A percentile compares a stretch with the other conserved stretches of the same genome.
phyloP scores from a whole-genome alignment of 2,113 vertebrate genomes.

The Tinamus guttatus region DNA sequence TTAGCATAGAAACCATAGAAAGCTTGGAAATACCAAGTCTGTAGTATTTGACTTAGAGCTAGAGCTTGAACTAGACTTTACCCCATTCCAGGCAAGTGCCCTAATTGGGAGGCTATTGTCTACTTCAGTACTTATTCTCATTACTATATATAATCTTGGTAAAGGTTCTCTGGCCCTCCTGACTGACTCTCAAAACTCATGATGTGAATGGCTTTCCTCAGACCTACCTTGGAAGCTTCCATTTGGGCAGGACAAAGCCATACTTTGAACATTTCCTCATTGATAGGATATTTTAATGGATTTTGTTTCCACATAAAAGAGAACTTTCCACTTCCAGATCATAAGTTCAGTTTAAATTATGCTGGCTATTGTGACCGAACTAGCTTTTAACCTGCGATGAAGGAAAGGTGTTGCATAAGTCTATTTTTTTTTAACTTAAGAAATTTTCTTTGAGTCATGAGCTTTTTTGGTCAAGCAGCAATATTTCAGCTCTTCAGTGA shows the following conservation, averaged over 20 bases:
- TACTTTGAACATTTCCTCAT: not conserved
- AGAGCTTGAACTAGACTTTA: not conserved
- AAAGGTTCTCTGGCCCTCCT: not conserved
- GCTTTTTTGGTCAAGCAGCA: not conserved
- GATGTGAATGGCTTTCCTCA: not conserved
- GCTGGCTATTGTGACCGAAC: not conserved
- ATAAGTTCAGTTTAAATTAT: not conserved
- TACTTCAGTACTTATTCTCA: not conserved
- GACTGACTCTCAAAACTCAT: not conserved
- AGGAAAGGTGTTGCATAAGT: not conserved
- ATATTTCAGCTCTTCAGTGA: rapidly evolving
- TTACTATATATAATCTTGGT: rapidly evolving
- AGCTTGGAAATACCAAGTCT: not conserved
- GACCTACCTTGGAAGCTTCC: not conserved
- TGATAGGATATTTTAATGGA: not conserved
- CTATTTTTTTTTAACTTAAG: not conserved
- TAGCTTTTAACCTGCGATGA: not conserved
- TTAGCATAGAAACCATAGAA: not conserved
- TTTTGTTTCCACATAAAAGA: not conserved
- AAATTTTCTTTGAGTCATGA: not conserved
- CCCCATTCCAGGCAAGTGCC: not conserved
- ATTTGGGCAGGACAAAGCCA: not conserved
- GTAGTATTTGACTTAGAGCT: not conserved
- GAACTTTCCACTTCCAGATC: not conserved
- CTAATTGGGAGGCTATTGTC: not conserved